Evolutionary conservation across 1,140 invertebrate species (phyloP).

Genomic region (Drosophila paulistorum): DNA sequence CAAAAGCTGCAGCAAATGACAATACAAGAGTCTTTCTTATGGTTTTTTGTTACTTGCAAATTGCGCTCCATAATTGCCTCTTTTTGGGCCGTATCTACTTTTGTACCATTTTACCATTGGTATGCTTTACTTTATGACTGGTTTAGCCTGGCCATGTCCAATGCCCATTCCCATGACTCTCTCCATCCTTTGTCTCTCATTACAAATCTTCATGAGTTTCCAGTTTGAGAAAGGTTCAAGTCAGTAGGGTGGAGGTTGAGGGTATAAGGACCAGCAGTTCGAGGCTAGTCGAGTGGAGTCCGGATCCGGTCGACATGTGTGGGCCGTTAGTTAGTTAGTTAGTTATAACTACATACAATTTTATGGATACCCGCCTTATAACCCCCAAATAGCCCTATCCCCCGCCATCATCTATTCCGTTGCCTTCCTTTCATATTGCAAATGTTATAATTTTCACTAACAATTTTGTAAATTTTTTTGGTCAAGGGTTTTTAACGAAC

Average conservation of each 20-base stretch:
- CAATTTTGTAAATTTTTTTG: constrained; percentile 57
- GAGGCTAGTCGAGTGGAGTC: background rate
- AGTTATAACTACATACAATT: constrained; percentile 81
- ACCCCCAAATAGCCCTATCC: no score
- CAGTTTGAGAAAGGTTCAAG: constrained; percentile 19
- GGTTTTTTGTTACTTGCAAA: constrained; percentile 58
- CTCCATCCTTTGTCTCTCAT: constrained; percentile 22
- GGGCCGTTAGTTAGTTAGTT: constrained; percentile 77
- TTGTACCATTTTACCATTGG: background rate
- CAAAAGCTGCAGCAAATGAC: constrained; percentile 2
- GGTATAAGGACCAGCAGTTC: background rate
- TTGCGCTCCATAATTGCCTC: constrained; percentile 71
- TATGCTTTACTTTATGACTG: constrained; percentile 3
- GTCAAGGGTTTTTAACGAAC: background rate
- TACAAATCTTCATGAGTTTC: constrained; percentile 50
- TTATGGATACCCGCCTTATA: constrained; percentile 47
- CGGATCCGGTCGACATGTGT: constrained; percentile 56
- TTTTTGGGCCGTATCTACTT: constrained; percentile 29
- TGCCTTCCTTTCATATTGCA: constrained; percentile 57
- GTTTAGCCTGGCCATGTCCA: background rate
- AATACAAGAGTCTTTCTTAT: no score
- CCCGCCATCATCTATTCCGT: no score
- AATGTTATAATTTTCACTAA: constrained; percentile 81
- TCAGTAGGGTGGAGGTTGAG: background rate
- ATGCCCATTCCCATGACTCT: background rate